These are phyloP conservation scores for Heloderma charlesbogerti DNA, from an alignment of 2,113 vertebrate species.

Conservation along the genomic window DNA sequence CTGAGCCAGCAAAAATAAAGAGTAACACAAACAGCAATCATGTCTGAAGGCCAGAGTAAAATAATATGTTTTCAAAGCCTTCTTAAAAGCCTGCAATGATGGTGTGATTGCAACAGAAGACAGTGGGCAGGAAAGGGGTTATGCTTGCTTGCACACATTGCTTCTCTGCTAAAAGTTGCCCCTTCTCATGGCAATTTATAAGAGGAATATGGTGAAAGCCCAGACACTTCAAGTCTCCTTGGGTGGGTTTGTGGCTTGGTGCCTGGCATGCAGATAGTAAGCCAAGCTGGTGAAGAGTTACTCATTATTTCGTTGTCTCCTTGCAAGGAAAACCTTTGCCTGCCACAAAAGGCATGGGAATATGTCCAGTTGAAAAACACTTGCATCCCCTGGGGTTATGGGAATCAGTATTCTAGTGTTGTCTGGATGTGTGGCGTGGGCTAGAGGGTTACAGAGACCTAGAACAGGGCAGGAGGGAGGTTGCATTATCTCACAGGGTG, in stretches of 20 bases:
- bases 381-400: neutral
- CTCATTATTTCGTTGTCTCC: too few species aligned
- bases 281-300: neutral
- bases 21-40: too few species aligned
- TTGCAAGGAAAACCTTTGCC: neutral
- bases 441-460: neutral
- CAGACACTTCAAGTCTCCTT: neutral
- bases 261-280: neutral
- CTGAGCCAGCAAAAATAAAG: too few species aligned
- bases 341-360: neutral
- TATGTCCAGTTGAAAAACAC: neutral
- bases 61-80: too few species aligned
- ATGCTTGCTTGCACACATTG: neutral
- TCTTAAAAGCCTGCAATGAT: too few species aligned
- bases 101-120: neutral
- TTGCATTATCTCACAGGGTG: neutral
- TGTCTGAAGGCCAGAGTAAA: too few species aligned
- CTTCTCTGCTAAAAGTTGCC: neutral
- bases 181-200: neutral
- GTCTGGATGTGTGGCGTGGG: neutral
- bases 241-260: neutral
- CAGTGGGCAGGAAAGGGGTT: neutral
- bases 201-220: neutral
- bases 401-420: neutral
- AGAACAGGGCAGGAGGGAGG: neutral